Percentiles rank a stretch among this genome's conserved stretches.
Evolutionary conservation across 2,797 vertebrate genomes (phyloP).

Genomic region (Propithecus deckenii): DNA sequence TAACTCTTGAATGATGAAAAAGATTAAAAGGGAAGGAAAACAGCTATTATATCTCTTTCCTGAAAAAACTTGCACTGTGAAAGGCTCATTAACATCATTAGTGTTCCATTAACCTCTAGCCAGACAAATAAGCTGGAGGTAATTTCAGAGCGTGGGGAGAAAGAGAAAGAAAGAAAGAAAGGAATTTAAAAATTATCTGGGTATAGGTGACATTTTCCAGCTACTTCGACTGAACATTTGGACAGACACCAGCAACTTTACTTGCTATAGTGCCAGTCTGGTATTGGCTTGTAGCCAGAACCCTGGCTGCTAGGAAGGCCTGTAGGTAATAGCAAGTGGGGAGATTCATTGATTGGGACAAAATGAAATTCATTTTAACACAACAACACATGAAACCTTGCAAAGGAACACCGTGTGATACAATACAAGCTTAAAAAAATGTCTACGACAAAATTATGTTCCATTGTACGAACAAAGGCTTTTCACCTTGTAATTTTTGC

Average conservation of each 20-base stretch:
- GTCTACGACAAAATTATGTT: constrained; percentile 73
- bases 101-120: constrained; percentile 88
- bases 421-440: constrained; percentile 55
- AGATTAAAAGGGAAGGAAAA: constrained; percentile 87
- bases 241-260: constrained; percentile 68
- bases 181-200: constrained; percentile 83
- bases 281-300: constrained; percentile 76
- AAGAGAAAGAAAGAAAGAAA: constrained; percentile 21
- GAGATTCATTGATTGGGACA: constrained; percentile 82
- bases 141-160: constrained; percentile 82
- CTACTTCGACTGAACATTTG: neutral
- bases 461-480: constrained; percentile 70
- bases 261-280: constrained; percentile 44
- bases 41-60: constrained; percentile 88
- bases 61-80: constrained; percentile 84
- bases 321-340: constrained; percentile 76
- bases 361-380: constrained; percentile 81
- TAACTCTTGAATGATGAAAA: constrained; percentile 84
- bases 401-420: constrained; percentile 53
- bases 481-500: constrained; percentile 66
- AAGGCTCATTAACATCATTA: constrained; percentile 89
- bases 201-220: constrained; percentile 82
- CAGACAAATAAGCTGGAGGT: constrained; percentile 86
- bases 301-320: constrained; percentile 62
- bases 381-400: constrained; percentile 75